Percentiles rank a stretch among this genome's conserved stretches.
These are phyloP conservation scores for Leptocoma aspasia DNA, from an alignment of 2,113 vertebrate genomes.

Conservation along the genomic window DNA sequence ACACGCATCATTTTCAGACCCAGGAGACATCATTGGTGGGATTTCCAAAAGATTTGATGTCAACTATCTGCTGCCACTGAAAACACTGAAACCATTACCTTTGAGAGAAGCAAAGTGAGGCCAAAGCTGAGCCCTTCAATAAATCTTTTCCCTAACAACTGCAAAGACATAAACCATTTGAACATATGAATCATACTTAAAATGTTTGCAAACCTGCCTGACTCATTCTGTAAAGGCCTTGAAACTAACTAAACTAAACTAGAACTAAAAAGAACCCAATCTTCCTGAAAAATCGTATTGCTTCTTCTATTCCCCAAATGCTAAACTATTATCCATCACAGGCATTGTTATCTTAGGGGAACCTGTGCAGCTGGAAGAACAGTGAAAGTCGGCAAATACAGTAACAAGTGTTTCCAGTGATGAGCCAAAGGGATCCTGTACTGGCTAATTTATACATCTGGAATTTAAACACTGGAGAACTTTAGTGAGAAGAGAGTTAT, in stretches of 20 bases:
- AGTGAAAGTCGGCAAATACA: background rate
- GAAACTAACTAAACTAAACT: background rate
- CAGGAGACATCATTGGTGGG: background rate
- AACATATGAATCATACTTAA: background rate
- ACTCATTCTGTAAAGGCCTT: background rate
- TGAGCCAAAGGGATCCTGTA: background rate
- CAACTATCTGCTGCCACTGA: background rate
- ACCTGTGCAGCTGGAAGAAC: background rate
- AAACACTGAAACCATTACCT: background rate
- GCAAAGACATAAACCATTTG: background rate
- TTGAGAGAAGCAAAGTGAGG: background rate
- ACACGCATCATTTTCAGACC: fast-evolving
- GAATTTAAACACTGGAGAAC: background rate
- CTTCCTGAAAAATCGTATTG: background rate
- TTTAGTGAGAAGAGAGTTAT: background rate
- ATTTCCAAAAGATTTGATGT: background rate
- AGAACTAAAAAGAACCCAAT: background rate
- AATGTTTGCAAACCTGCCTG: background rate
- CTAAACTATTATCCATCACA: background rate
- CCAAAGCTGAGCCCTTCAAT: background rate
- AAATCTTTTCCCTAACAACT: background rate
- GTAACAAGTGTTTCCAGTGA: background rate
- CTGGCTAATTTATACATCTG: background rate
- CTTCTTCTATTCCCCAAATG: background rate
- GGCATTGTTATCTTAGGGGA: background rate